Base-by-base conservation (phyloP, 2,888 invertebrate species). In the Philhelius pedissequus region DNA sequence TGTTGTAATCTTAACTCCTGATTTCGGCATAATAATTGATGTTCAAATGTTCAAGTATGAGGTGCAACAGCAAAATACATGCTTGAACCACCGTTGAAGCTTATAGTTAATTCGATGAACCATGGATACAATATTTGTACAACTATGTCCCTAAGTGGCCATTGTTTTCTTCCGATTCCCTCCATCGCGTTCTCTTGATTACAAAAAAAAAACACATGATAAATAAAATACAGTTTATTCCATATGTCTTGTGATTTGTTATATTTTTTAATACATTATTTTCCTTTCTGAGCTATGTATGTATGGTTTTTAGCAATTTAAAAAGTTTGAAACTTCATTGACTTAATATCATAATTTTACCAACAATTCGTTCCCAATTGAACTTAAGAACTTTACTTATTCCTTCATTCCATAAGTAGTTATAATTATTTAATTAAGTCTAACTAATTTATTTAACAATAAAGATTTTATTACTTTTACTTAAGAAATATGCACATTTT, bases 371-470 rank as follows among this genome's bases (percentile, higher is more conserved):
- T 48, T 52, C 18, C 6, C 22, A 73, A 50, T 45, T 60, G 25
- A 56, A 74, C 43, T 38, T 52, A 30, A 54, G 56, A 58, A n/a
- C 27, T 43, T 32, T 69, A 43, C 4, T 15, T 32, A 60, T 40
- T 66, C 50, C 11, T 40, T 79, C 66, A 27, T 66, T 75, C 54
- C 54, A 43, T 9, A 60, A 66, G 35, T 68, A 60, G 20, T 73
- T 58, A 35, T 71, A 43, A 35, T 60, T 54, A 68, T 68, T 32
- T 69, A 54, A 32, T 56, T 64, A 58, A 58, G 11, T 64, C 74
- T 79, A 83, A 69, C 79, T 83, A 79, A 73, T 54, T 62, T 40
- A 30, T 71, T n/a, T 68, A 50, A 58, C 27, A 74, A 27, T 62
- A 50, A 58, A n/a, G 62, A 7, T 25, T 9, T 43, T 43, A 15